Base-by-base conservation (phyloP, 2,888 invertebrate genomes). In the Trichopria drosophilae region DNA sequence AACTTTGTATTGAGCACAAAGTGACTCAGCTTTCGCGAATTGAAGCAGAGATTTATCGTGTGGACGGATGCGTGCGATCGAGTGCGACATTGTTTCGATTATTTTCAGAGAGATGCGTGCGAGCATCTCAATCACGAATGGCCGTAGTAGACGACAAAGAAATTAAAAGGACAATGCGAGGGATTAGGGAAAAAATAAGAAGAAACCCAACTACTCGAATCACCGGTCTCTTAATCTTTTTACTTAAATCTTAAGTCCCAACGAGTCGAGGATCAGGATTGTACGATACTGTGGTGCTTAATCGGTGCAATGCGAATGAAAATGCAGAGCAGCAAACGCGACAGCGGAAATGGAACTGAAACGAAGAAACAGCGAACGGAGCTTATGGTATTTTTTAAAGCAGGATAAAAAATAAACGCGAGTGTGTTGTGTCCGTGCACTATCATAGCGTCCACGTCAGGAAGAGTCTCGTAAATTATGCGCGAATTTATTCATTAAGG, bases 201-300 rank as follows among this genome's bases (percentile, higher is more conserved):
- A n/a, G n/a, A n/a, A n/a, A n/a, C n/a, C n/a, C n/a, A n/a, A n/a
- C n/a, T n/a, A n/a, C n/a, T n/a, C n/a, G n/a, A n/a, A n/a, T n/a
- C n/a, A n/a, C n/a, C n/a, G n/a, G n/a, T n/a, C n/a, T n/a, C n/a
- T n/a, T n/a, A n/a, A n/a, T n/a, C n/a, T n/a, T n/a, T n/a, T n/a
- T n/a, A n/a, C n/a, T n/a, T n/a, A n/a, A n/a, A n/a, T n/a, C n/a
- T n/a, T n/a, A 9, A 24, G 26, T 7, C 10, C 6, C 31, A 15
- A n/a, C n/a, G n/a, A n/a, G n/a, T 23, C 20, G 32, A 26, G 45
- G 36, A n/a, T n/a, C 36, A 46, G 53, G 48, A 55, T 60, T 65
- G 64, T 65, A 64, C 62, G 53, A 63, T 64, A 65, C 57, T 59
- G 65, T 64, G 67, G 67, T 67, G 67, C 67, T 68, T 67, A 64